Evolutionary conservation across 1,140 invertebrate species (phyloP).

Genomic region (Lamellibrachia luymesi): DNA sequence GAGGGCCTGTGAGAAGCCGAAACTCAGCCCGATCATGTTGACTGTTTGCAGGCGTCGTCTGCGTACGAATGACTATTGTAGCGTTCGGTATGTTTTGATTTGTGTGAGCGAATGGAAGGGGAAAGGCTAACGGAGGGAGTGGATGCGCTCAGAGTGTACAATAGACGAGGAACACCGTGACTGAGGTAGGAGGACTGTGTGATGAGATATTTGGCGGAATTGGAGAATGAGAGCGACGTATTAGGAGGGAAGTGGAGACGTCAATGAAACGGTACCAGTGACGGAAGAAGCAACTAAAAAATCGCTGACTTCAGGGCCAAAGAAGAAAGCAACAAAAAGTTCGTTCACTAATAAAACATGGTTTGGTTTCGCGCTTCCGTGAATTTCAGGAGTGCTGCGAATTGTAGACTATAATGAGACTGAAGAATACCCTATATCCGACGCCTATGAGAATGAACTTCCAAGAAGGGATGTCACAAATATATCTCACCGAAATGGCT

Average conservation of each 20-base stretch:
- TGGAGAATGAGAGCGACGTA: not conserved
- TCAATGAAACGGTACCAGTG: not conserved
- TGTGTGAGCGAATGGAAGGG: too few species aligned
- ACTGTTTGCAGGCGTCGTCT: not conserved
- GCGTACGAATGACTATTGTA: not conserved
- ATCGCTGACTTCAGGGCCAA: not conserved
- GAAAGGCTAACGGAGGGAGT: too few species aligned
- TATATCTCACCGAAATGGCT: conserved; percentile 15
- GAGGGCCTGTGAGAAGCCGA: conserved; percentile 47
- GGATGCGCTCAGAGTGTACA: not conserved
- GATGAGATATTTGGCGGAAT: not conserved
- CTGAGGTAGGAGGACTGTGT: not conserved
- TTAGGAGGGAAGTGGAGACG: too few species aligned
- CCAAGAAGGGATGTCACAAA: not conserved
- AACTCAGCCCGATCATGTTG: not conserved
- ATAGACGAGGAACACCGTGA: too few species aligned
- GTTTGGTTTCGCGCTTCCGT: not conserved
- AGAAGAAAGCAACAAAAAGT: not conserved
- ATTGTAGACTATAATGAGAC: not conserved
- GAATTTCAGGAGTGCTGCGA: not conserved
- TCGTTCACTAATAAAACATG: not conserved
- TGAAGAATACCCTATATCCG: not conserved
- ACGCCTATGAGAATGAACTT: not conserved
- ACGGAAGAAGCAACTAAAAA: too few species aligned
- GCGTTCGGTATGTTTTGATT: too few species aligned